Evolutionary conservation across 2,797 vertebrate genomes (phyloP), one percentile per base, ranked within the genome.

Genomic region (Eurystomus glaucurus): DNA sequence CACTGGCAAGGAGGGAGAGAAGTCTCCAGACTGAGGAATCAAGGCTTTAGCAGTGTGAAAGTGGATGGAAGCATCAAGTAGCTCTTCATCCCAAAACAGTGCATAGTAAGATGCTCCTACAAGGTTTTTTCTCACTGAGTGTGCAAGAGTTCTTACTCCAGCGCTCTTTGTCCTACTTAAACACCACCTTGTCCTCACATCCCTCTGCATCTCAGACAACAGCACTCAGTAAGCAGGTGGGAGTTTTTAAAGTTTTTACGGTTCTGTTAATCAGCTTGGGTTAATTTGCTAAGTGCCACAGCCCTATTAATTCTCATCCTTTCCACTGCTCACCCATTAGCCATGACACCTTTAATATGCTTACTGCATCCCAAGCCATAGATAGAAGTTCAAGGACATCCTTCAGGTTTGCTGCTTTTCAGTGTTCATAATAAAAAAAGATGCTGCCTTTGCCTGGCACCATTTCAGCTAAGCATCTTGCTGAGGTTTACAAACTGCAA

Each of bases 401-500:
- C 74, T 87, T 85, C 39, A 79, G 29, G 60, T 69, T 90, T 94
- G 35, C 60, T 74, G 51, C 64, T 94, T 94, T 94, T 87, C 75
- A 75, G 14, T 20, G 6, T 20, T 64, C 1, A 0, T 94, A 90
- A 88, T 88, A 55, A 84, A 93, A 37, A 85, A 65, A 95, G 55
- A 61, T 91, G 86, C 76, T 79, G 77, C 31, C 76, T 33, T 95
- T 94, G 77, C 57, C 60, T 89, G 94, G 92, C 78, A 54, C 33
- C 6, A 3, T 90, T 87, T 87, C 95, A 83, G 29, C 60, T 64
- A 16, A 90, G 75, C 71, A 75, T 77, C 84, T 81, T 91, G 80
- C 93, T 95, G 84, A 89, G 90, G 60, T 94, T 76, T 91, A 70
- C 77, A 91, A 65, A 64, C 64, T 88, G 65, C 52, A 87, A 68